phyloP scores from a whole-genome alignment of 2,888 invertebrate genomes.

The Acanthococcus lagerstroemiae region DNA sequence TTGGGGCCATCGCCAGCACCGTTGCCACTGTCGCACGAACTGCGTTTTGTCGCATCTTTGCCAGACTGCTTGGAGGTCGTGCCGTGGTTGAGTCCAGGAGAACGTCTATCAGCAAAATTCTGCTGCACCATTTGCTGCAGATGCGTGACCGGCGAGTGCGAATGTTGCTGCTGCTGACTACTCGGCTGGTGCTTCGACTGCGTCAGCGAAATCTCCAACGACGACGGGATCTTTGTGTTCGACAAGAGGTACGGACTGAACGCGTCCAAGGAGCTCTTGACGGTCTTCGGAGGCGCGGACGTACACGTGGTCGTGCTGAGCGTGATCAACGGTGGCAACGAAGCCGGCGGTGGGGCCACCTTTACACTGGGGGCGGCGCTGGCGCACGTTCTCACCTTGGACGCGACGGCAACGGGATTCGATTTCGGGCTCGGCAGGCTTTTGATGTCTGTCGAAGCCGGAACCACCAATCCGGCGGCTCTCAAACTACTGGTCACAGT shows the following conservation, averaged over 20 bases:
- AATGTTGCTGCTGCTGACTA: background rate
- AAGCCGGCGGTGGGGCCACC: background rate
- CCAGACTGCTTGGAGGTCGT: too few species aligned
- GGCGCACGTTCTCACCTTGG: too few species aligned
- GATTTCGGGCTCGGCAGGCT: too few species aligned
- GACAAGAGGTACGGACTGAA: background rate
- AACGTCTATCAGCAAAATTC: too few species aligned
- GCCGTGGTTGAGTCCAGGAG: background rate
- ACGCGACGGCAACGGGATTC: too few species aligned
- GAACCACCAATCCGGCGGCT: too few species aligned
- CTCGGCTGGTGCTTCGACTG: background rate
- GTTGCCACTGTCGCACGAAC: background rate
- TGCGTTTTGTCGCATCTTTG: background rate
- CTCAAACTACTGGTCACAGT: too few species aligned
- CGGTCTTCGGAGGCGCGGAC: background rate
- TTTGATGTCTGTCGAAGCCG: too few species aligned
- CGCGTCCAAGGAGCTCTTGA: background rate
- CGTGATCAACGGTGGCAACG: conserved; percentile 4
- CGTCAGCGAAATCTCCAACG: conserved; percentile 15
- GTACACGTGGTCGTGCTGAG: background rate
- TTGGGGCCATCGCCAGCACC: background rate
- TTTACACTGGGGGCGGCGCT: too few species aligned
- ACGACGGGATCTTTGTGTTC: conserved; percentile 19
- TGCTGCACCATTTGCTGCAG: conserved; percentile 14
- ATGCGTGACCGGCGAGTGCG: background rate